Conservation (phyloP, 2,113 vertebrate genomes). For the Dipodomys merriami region DNA sequence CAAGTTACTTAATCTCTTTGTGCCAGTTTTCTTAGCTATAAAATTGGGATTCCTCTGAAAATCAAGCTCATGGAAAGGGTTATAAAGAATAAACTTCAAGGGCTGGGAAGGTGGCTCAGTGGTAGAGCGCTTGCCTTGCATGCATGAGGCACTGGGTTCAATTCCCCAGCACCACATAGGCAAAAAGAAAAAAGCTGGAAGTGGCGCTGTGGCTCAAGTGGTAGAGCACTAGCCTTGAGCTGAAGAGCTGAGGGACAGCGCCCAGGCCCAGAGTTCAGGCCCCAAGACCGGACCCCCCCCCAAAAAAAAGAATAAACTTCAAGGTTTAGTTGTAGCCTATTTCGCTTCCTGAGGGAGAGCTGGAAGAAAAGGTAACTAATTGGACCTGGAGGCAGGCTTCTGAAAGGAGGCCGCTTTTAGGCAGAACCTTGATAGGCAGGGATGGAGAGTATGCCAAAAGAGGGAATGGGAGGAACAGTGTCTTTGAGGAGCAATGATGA, state of each 20-base stretch:
- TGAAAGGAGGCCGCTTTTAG: neutral
- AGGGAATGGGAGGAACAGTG: neutral
- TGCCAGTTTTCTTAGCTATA: neutral
- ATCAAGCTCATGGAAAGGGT: neutral
- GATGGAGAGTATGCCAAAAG: neutral
- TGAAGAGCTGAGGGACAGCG: too few relatives aligned
- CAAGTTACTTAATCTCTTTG: neutral
- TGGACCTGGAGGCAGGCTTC: neutral
- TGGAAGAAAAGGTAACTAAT: neutral
- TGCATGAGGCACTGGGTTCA: too few relatives aligned
- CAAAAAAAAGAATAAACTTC: too few relatives aligned
- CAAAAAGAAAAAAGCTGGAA: too few relatives aligned
- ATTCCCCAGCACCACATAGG: too few relatives aligned
- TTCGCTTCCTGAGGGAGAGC: neutral
- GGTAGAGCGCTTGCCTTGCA: too few relatives aligned
- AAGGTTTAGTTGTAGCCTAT: rapidly evolving
- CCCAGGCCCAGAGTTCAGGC: too few relatives aligned
- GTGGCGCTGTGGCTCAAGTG: too few relatives aligned
- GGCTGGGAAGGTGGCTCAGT: too few relatives aligned
- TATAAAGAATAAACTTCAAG: neutral
- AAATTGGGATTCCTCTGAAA: neutral
- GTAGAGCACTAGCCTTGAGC: too few relatives aligned
- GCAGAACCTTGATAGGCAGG: neutral
- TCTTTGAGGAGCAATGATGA: neutral
- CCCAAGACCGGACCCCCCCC: too few relatives aligned